phyloP scores from a whole-genome alignment of 1,140 invertebrate species.

The Bemisia tabaci region DNA sequence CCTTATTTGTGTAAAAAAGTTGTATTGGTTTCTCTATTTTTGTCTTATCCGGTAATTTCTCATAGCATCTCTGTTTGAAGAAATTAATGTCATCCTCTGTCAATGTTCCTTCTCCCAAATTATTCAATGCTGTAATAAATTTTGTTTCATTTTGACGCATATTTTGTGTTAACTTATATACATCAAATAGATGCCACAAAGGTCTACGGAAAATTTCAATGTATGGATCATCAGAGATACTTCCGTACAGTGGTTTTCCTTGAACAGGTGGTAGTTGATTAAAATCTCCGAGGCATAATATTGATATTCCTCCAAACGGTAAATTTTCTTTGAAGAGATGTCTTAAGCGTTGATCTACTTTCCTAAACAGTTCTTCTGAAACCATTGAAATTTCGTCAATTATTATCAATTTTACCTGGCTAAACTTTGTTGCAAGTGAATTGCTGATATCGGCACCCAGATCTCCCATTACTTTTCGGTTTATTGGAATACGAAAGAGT shows the following conservation, averaged over 20 bases:
- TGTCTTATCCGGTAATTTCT: background rate
- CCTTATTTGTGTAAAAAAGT: background rate
- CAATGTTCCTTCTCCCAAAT: slow-evolving; percentile 12
- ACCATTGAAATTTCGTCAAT: slow-evolving; percentile 18
- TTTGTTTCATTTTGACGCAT: slow-evolving; percentile 17
- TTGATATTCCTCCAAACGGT: slow-evolving; percentile 12
- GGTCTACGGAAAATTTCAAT: slow-evolving; percentile 2
- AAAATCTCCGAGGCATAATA: slow-evolving; percentile 15
- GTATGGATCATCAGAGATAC: slow-evolving; percentile 4
- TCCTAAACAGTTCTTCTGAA: slow-evolving; percentile 4
- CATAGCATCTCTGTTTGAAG: background rate
- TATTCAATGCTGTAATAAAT: slow-evolving; percentile 14
- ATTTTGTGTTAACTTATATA: slow-evolving; percentile 14
- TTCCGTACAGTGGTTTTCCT: slow-evolving; percentile 11
- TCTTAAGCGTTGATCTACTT: slow-evolving; percentile 12
- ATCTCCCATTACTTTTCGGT: background rate
- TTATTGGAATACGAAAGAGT: slow-evolving; percentile 1
- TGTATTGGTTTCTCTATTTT: background rate
- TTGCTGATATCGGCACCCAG: background rate
- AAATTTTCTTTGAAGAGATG: slow-evolving; percentile 6
- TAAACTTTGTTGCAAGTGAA: background rate
- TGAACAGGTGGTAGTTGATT: slow-evolving; percentile 17
- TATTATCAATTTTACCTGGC: slow-evolving; percentile 14
- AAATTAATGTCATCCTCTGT: background rate
- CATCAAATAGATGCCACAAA: slow-evolving; percentile 12